These are phyloP conservation scores for Parasteatoda tepidariorum DNA, from an alignment of 1,140 invertebrate genomes.

Conservation along the genomic window DNA sequence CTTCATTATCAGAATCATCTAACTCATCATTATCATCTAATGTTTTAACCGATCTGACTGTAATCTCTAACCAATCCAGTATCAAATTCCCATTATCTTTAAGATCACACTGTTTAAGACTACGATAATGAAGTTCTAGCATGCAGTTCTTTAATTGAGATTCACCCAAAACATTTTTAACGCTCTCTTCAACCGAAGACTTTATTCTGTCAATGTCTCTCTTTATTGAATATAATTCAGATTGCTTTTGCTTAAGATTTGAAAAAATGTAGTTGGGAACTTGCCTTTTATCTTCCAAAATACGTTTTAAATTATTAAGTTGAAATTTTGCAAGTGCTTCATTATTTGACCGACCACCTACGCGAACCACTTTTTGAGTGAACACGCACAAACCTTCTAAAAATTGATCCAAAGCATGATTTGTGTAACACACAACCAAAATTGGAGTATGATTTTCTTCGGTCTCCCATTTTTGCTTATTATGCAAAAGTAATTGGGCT, in stretches of 20 bases:
- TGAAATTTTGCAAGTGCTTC: constrained; percentile 65
- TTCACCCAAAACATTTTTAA: not conserved
- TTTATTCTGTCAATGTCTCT: constrained; percentile 12
- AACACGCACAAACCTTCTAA: constrained; percentile 76
- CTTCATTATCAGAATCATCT: not conserved
- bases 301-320: constrained; percentile 37
- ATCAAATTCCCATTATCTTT: constrained; percentile 7
- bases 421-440: constrained; percentile 87
- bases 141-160: not conserved
- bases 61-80: constrained; percentile 19
- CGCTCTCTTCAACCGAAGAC: not conserved
- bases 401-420: constrained; percentile 91
- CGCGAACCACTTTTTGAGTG: constrained; percentile 73
- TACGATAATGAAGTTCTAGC: not conserved
- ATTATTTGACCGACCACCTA: constrained; percentile 79
- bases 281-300: not conserved
- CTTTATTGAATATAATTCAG: not conserved
- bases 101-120: not conserved
- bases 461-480: constrained; percentile 65
- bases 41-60: not conserved
- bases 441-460: constrained; percentile 71
- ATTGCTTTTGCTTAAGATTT: constrained; percentile 5
- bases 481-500: constrained; percentile 67
- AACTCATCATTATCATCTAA: not conserved
- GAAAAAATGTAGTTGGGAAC: constrained; percentile 14